These are phyloP conservation scores for Pollachius pollachius DNA, from an alignment of 2,113 vertebrate species.

Conservation along the genomic window DNA sequence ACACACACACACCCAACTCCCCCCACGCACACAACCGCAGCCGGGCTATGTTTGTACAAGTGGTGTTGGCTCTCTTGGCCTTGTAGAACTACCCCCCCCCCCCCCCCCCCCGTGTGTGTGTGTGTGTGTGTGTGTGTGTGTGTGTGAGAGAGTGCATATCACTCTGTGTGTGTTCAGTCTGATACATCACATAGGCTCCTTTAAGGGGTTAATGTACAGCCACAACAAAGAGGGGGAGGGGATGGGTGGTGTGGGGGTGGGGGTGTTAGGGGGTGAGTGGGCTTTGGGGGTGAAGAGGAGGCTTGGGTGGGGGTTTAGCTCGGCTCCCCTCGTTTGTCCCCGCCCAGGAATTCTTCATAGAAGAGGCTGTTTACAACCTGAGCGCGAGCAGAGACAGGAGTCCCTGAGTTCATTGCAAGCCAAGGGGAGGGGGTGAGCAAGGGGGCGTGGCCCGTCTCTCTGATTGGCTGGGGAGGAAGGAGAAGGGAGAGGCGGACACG, in stretches of 20 bases:
- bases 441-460: background rate
- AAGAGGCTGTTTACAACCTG: constrained; percentile 59
- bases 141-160: too few species aligned
- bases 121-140: too few species aligned
- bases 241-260: background rate
- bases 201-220: constrained; percentile 51
- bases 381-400: constrained; percentile 37
- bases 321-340: constrained; percentile 34
- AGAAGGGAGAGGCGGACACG: background rate
- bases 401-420: constrained; percentile 59
- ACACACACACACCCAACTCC: background rate
- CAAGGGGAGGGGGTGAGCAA: constrained; percentile 13
- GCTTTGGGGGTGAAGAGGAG: background rate
- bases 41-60: background rate
- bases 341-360: constrained; percentile 62
- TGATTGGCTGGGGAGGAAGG: background rate
- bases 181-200: constrained; percentile 15
- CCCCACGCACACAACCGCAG: background rate
- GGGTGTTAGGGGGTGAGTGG: background rate
- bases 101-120: background rate
- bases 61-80: constrained; percentile 9
- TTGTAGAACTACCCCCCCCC: background rate
- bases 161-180: background rate
- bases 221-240: constrained; percentile 63
- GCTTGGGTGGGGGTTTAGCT: background rate